Evolutionary conservation across 2,888 invertebrate species (phyloP).

Genomic region (Bugula neritina): DNA sequence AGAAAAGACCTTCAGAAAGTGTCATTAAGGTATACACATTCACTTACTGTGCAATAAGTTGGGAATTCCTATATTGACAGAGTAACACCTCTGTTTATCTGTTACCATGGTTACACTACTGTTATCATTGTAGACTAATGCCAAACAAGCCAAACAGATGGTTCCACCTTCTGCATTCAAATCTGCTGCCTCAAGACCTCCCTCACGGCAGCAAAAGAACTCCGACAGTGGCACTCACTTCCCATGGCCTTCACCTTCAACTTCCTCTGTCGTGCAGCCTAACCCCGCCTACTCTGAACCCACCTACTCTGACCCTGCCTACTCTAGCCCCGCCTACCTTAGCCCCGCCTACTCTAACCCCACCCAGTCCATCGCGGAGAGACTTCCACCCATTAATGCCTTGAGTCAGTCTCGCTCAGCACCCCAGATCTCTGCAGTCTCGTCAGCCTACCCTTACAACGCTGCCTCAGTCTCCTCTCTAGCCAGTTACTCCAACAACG

Average conservation of each 20-base stretch:
- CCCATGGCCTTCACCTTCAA: background rate
- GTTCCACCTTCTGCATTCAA: background rate
- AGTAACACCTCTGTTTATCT: no score
- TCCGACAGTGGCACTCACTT: slow-evolving; percentile 15
- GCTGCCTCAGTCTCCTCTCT: background rate
- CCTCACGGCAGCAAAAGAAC: background rate
- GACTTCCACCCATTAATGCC: slow-evolving; percentile 8
- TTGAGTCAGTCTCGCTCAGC: background rate
- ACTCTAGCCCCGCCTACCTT: background rate
- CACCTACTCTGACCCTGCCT: background rate
- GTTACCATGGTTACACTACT: no score
- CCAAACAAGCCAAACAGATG: background rate
- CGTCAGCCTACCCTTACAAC: background rate
- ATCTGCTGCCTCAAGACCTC: background rate
- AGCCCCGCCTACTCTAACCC: background rate
- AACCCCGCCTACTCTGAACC: background rate
- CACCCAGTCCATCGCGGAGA: background rate
- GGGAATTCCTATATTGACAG: no score
- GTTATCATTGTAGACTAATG: slow-evolving; percentile 5
- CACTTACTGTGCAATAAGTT: no score
- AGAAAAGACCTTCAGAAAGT: slow-evolving; percentile 18
- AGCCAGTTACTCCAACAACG: background rate
- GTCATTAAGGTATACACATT: slow-evolving; percentile 24
- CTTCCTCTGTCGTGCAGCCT: background rate
- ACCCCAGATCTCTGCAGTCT: background rate